Evolutionary conservation across 2,113 vertebrate species (phyloP).

Genomic region (Solea solea): DNA sequence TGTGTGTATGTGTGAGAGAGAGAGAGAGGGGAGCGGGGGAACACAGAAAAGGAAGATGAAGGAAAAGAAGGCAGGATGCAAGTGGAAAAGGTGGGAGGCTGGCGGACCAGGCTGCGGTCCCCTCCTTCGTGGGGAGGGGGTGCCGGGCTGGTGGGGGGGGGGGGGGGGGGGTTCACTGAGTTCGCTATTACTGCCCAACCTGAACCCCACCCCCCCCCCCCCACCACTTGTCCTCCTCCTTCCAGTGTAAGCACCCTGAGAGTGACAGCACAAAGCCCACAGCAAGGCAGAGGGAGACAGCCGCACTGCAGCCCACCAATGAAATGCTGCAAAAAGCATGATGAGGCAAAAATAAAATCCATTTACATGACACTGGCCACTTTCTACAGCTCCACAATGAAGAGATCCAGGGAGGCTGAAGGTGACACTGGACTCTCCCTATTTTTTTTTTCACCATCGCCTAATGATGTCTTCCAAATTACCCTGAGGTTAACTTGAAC

Average conservation of each 20-base stretch:
- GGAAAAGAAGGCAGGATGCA: constrained; percentile 46
- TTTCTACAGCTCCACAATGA: constrained; percentile 72
- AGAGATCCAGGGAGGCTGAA: constrained; percentile 69
- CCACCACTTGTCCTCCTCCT: constrained; percentile 18
- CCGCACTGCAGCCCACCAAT: constrained; percentile 69
- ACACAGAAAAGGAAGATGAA: constrained; percentile 46
- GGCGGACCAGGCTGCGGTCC: constrained; percentile 58
- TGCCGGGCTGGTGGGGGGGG: no score
- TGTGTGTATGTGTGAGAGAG: constrained; percentile 5
- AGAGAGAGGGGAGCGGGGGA: constrained; percentile 14
- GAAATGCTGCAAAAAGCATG: constrained; percentile 73
- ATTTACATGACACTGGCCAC: constrained; percentile 81
- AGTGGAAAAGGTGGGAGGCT: constrained; percentile 58
- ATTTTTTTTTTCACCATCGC: constrained; percentile 25
- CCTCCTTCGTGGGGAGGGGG: neutral
- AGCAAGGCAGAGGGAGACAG: constrained; percentile 73
- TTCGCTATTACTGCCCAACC: constrained; percentile 63
- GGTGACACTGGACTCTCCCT: constrained; percentile 60
- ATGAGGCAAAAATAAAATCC: constrained; percentile 76
- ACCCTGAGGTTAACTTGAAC: constrained; percentile 72
- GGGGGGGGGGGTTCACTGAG: constrained; percentile 77
- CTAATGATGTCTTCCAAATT: constrained; percentile 76
- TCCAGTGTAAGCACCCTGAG: constrained; percentile 64
- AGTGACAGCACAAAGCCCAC: constrained; percentile 82
- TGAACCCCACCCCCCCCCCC: constrained; percentile 40